These are phyloP conservation scores for Drosophila fulvimacula DNA, from an alignment of 2,888 invertebrate genomes.

Conservation along the genomic window DNA sequence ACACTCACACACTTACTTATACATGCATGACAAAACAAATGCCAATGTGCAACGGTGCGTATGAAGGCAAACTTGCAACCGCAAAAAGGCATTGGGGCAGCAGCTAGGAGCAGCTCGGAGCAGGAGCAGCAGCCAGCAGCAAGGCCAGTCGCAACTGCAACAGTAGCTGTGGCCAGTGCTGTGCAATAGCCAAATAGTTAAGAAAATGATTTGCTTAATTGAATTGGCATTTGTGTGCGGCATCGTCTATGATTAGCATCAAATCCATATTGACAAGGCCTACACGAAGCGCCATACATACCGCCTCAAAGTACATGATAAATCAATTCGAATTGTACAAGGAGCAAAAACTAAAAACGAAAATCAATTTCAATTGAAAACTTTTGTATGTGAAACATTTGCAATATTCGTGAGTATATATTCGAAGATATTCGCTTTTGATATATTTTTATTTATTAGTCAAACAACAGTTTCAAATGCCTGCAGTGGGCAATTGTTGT, in stretches of 20 bases:
- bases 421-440: not conserved
- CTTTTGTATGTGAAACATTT: not conserved
- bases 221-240: conserved; percentile 34
- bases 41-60: conserved; percentile 72
- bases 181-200: conserved; percentile 25
- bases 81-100: conserved; percentile 51
- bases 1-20: conserved; percentile 13
- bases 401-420: not conserved
- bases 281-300: conserved; percentile 1
- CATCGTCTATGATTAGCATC: conserved; percentile 2
- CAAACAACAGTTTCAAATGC: not conserved
- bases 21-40: conserved; percentile 57
- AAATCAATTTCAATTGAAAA: not conserved
- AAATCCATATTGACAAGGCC: not conserved
- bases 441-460: not conserved
- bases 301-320: conserved; percentile 3
- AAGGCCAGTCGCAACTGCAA: conserved; percentile 20
- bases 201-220: conserved; percentile 48
- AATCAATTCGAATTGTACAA: not conserved
- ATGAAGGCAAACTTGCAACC: conserved; percentile 66
- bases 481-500: not conserved
- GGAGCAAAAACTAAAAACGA: not conserved
- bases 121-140: not conserved
- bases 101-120: not conserved
- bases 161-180: conserved; percentile 9